Percentiles rank a stretch among this genome's conserved stretches.
Conservation (phyloP, 2,888 invertebrate genomes). For the Cheilosia pagana region DNA sequence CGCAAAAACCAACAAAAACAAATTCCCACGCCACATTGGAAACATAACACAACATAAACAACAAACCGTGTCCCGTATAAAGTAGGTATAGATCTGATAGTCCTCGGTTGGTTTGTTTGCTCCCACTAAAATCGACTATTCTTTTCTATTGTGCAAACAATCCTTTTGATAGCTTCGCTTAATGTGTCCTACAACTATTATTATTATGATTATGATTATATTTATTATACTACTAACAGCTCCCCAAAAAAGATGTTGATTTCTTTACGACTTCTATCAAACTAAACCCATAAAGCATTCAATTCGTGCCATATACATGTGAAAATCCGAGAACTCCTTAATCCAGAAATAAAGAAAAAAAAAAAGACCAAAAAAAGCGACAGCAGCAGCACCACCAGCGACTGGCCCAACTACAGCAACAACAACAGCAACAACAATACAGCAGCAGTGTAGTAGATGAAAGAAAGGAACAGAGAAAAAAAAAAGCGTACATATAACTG, state of each 20-base stretch:
- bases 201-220: slow-evolving; percentile 83
- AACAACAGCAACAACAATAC: slow-evolving; percentile 55
- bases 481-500: slow-evolving; percentile 68
- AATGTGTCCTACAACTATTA: slow-evolving; percentile 78
- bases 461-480: slow-evolving; percentile 68
- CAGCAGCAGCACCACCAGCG: slow-evolving; percentile 70
- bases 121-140: slow-evolving; percentile 1
- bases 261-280: slow-evolving; percentile 85
- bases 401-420: slow-evolving; percentile 64
- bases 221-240: slow-evolving; percentile 80
- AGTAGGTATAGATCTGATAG: background rate
- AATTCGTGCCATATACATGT: slow-evolving; percentile 84
- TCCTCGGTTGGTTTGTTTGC: slow-evolving; percentile 16
- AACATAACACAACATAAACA: slow-evolving; percentile 52
- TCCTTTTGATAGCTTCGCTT: slow-evolving; percentile 63
- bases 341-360: slow-evolving; percentile 80
- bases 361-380: slow-evolving; percentile 69
- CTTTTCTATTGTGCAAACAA: slow-evolving; percentile 46
- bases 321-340: slow-evolving; percentile 84
- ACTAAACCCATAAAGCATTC: slow-evolving; percentile 85
- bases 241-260: slow-evolving; percentile 83
- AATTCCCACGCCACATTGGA: slow-evolving; percentile 66
- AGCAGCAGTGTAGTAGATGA: slow-evolving; percentile 45
- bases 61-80: slow-evolving; percentile 38
- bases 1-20: slow-evolving; percentile 66